Conservation (phyloP, 2,888 invertebrate genomes). For the Phymatocera aterrima region DNA sequence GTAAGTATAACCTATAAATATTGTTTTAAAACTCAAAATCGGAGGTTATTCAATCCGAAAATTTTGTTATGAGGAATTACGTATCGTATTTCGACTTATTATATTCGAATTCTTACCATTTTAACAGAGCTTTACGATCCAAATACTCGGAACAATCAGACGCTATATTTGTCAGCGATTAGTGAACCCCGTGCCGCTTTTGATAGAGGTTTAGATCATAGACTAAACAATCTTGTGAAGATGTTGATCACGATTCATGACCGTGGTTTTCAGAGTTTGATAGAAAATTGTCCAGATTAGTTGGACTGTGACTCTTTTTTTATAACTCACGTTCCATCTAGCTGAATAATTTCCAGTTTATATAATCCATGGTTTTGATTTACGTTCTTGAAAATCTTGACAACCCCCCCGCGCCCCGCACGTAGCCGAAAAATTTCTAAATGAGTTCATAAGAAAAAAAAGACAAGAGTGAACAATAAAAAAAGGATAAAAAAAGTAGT, state of each 20-base stretch:
- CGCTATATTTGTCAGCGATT: slow-evolving; percentile 19
- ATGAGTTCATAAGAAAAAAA: slow-evolving; percentile 12
- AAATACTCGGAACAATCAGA: not conserved
- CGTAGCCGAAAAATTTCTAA: slow-evolving; percentile 14
- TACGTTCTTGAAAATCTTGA: not conserved
- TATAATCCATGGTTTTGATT: not conserved
- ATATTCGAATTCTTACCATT: slow-evolving; percentile 14
- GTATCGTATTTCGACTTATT: not conserved
- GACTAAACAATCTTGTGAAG: not conserved
- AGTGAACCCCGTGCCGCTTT: not conserved
- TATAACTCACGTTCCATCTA: not conserved
- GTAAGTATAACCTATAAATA: slow-evolving; percentile 60
- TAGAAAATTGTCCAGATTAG: too few relatives aligned
- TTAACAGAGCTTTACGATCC: not conserved
- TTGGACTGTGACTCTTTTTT: too few relatives aligned
- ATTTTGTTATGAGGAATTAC: not conserved
- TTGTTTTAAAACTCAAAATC: not conserved
- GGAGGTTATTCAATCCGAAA: not conserved
- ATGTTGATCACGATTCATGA: not conserved
- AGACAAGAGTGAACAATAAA: not conserved
- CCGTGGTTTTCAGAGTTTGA: not conserved
- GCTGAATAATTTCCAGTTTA: not conserved
- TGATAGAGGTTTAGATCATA: too few relatives aligned
- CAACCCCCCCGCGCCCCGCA: not conserved
- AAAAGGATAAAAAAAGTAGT: not conserved